Evolutionary conservation across 2,797 vertebrate species (phyloP).

Genomic region (Lepilemur septentrionalis): DNA sequence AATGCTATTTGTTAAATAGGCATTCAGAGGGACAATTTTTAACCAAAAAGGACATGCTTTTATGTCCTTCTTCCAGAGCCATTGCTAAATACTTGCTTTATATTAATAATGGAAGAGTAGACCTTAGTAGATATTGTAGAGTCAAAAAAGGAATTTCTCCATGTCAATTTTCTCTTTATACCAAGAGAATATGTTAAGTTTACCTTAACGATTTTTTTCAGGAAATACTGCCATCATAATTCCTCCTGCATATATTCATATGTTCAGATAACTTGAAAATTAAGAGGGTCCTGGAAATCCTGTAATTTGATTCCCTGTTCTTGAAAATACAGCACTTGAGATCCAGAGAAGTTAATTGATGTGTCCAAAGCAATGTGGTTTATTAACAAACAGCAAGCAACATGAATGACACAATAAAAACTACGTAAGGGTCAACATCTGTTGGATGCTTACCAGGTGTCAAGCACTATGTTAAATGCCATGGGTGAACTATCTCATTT

Average conservation of each 20-base stretch:
- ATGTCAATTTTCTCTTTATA: background rate
- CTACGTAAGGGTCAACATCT: background rate
- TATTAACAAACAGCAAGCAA: background rate
- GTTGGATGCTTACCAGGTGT: background rate
- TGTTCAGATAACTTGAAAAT: background rate
- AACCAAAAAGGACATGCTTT: background rate
- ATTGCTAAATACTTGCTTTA: background rate
- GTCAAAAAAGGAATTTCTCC: background rate
- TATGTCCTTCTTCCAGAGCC: background rate
- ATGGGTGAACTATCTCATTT: background rate
- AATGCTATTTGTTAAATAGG: background rate
- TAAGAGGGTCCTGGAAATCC: background rate
- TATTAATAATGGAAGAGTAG: background rate
- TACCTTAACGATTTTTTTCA: slow-evolving; percentile 1
- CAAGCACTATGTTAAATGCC: slow-evolving; percentile 5
- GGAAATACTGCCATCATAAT: background rate
- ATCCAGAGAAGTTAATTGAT: background rate
- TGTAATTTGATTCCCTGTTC: background rate
- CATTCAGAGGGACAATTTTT: background rate
- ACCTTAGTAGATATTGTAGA: background rate
- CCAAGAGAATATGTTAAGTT: background rate
- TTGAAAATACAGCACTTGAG: background rate
- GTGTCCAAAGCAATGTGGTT: background rate
- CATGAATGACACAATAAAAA: background rate
- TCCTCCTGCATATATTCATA: background rate